Evolutionary conservation across 2,113 vertebrate genomes (phyloP).

Genomic region (Patagioenas fasciata): DNA sequence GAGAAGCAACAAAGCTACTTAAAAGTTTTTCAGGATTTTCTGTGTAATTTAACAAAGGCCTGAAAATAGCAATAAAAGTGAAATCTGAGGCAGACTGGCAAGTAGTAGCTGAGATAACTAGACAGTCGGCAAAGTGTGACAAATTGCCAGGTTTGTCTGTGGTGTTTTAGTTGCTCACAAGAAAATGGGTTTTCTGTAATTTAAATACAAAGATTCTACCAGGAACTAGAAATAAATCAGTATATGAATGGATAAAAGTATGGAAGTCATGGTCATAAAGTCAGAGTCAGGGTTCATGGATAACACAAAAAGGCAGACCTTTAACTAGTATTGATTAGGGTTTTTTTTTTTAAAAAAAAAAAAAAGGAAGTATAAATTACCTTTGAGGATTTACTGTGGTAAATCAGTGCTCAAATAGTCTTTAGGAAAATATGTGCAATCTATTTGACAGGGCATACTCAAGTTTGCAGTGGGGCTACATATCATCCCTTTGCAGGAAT

Average conservation of each 20-base stretch:
- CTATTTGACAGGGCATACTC: background rate
- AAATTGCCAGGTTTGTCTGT: background rate
- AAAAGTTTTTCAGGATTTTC: background rate
- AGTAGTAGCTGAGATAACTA: background rate
- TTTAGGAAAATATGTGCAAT: background rate
- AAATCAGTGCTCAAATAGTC: background rate
- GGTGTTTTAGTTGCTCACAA: background rate
- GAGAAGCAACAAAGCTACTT: background rate
- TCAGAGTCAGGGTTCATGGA: background rate
- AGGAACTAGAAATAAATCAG: background rate
- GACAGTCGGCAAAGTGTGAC: background rate
- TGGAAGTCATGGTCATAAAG: background rate
- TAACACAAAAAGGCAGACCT: background rate
- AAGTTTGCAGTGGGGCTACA: background rate
- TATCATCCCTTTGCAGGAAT: background rate
- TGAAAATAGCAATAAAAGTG: background rate
- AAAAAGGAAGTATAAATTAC: background rate
- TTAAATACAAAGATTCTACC: background rate
- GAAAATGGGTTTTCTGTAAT: background rate
- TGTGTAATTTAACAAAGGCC: background rate
- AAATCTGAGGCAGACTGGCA: background rate
- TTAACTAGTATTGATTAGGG: background rate
- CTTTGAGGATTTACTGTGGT: background rate
- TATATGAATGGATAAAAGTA: background rate
- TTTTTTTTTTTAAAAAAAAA: too few relatives aligned